Evolutionary conservation across 2,113 vertebrate genomes (phyloP).

Genomic region (Scomber japonicus): DNA sequence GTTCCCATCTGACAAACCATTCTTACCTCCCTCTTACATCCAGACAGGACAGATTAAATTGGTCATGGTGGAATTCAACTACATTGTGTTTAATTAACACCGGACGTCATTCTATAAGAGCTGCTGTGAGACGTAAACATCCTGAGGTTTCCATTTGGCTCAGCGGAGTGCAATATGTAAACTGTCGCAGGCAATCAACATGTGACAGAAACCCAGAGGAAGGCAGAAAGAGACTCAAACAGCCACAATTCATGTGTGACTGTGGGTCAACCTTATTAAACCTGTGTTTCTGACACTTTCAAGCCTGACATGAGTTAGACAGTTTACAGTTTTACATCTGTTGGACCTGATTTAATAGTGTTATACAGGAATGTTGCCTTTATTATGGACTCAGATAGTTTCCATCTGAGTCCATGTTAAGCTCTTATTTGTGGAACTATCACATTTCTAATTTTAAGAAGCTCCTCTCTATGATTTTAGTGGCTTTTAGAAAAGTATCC

Average conservation of each 20-base stretch:
- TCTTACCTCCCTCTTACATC: slow-evolving; percentile 28
- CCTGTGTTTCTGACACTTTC: no score
- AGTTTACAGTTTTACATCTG: no score
- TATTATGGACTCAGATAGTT: no score
- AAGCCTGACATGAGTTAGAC: no score
- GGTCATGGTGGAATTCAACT: slow-evolving; percentile 72
- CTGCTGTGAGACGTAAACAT: slow-evolving; percentile 64
- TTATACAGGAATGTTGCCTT: no score
- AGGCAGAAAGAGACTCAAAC: not conserved
- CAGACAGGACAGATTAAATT: slow-evolving; percentile 67
- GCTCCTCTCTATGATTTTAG: no score
- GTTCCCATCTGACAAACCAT: slow-evolving; percentile 64
- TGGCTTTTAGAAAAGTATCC: no score
- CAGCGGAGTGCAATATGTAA: slow-evolving; percentile 36
- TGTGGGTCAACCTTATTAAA: not conserved
- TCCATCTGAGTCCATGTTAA: no score
- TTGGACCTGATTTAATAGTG: no score
- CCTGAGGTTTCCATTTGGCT: slow-evolving; percentile 34
- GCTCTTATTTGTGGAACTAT: no score
- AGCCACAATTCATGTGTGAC: not conserved
- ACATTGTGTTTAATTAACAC: slow-evolving; percentile 75
- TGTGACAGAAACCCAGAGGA: slow-evolving; percentile 18
- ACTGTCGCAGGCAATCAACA: slow-evolving; percentile 6
- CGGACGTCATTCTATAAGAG: slow-evolving; percentile 60
- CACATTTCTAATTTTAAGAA: no score